Evolutionary conservation across 2,797 vertebrate species (phyloP).

Genomic region (Esox lucius): DNA sequence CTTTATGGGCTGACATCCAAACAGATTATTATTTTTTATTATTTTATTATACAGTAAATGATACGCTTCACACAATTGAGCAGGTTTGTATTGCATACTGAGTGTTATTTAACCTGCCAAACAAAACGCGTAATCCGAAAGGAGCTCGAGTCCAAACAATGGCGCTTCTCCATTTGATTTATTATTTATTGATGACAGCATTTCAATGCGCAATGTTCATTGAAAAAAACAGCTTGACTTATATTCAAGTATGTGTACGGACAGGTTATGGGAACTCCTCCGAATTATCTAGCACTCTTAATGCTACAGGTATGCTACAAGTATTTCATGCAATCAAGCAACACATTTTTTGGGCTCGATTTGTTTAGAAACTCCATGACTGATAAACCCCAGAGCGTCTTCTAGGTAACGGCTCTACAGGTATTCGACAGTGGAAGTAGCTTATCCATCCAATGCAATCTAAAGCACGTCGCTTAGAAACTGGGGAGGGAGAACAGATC

Average conservation of each 20-base stretch:
- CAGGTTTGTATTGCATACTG: neutral
- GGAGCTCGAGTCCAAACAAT: conserved; percentile 2
- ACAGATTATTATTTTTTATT: neutral
- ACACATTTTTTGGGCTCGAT: neutral
- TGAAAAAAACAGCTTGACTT: conserved; percentile 25
- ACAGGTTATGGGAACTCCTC: neutral
- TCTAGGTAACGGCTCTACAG: neutral
- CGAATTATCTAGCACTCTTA: neutral
- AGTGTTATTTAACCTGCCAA: neutral
- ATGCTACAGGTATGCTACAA: neutral
- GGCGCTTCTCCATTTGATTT: conserved; percentile 35
- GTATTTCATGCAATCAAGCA: neutral
- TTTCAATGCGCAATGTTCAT: neutral
- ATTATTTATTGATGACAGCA: conserved; percentile 51
- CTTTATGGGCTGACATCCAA: neutral
- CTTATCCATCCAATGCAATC: neutral
- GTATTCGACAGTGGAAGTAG: neutral
- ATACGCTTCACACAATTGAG: neutral
- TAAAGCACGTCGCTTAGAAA: too few relatives aligned
- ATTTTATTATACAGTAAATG: neutral
- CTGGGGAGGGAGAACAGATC: neutral
- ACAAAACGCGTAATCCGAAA: neutral
- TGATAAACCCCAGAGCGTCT: neutral
- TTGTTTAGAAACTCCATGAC: neutral
- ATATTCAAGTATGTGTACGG: conserved; percentile 10